Conservation (phyloP, 2,888 invertebrate species). For the Synergus japonicus region DNA sequence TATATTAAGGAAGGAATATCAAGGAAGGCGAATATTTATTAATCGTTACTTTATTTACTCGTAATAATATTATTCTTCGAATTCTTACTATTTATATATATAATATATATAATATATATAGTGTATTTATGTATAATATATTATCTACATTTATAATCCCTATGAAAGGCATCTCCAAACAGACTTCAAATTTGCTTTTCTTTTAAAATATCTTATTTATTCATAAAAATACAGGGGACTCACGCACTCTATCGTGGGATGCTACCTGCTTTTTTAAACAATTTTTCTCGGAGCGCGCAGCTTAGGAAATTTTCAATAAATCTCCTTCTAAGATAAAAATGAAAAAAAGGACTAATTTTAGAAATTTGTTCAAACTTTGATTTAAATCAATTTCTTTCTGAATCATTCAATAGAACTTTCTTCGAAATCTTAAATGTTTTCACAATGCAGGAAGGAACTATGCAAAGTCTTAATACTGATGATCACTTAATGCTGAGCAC, state of each 20-base stretch:
- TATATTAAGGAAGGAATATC: no score
- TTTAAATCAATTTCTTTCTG: background rate
- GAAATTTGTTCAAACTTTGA: no score
- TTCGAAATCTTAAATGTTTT: conserved; percentile 2
- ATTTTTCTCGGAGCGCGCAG: conserved; percentile 18
- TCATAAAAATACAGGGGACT: conserved; percentile 76
- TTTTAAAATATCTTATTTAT: conserved; percentile 77
- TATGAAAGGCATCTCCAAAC: conserved; percentile 78
- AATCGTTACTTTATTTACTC: conserved; percentile 76
- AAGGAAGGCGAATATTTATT: conserved; percentile 63
- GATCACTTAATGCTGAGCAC: background rate
- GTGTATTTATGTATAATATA: conserved; percentile 77
- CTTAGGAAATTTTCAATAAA: conserved; percentile 2
- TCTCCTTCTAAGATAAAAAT: conserved; percentile 2
- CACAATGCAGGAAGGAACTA: background rate
- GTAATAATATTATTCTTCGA: conserved; percentile 74
- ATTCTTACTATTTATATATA: conserved; percentile 69
- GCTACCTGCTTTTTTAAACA: conserved; percentile 49
- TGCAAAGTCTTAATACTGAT: conserved; percentile 18
- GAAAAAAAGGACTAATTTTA: background rate
- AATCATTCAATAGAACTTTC: background rate
- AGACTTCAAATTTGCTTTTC: conserved; percentile 77
- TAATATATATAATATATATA: conserved; percentile 68
- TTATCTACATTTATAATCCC: conserved; percentile 78
- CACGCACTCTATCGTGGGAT: conserved; percentile 60